Percentiles rank a stretch among this genome's conserved stretches.
phyloP scores from a whole-genome alignment of 2,113 vertebrate genomes.

The Crotalus horridus region DNA sequence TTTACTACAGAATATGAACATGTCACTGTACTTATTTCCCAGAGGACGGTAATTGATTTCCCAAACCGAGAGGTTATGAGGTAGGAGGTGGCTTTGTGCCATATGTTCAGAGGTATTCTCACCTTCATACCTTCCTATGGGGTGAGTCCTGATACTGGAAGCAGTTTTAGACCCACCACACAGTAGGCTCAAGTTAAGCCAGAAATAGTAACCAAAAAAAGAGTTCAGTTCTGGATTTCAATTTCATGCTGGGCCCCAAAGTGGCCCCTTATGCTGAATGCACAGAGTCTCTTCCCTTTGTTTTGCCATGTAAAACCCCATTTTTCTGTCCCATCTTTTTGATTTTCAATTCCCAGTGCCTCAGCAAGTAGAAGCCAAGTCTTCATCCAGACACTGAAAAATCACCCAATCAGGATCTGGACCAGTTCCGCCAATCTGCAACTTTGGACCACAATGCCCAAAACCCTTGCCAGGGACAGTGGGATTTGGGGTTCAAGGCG shows the following conservation, averaged over 20 bases:
- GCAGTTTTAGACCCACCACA: background rate
- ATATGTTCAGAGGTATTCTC: background rate
- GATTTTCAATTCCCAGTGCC: background rate
- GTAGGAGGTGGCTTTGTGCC: background rate
- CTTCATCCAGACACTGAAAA: background rate
- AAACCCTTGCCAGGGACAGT: background rate
- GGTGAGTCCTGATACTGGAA: background rate
- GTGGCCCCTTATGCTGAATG: background rate
- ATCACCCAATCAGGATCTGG: background rate
- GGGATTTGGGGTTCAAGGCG: background rate
- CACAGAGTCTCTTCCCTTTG: background rate
- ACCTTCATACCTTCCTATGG: background rate
- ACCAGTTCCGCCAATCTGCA: background rate
- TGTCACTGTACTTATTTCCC: background rate
- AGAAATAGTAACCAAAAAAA: background rate
- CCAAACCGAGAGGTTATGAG: background rate
- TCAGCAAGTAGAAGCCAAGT: background rate
- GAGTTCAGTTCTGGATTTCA: background rate
- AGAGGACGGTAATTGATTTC: background rate
- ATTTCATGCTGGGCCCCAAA: background rate
- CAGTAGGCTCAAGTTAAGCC: background rate
- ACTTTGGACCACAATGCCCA: background rate
- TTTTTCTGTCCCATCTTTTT: background rate
- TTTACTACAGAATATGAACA: background rate
- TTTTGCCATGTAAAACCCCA: background rate